These are phyloP conservation scores for Calcarius lapponicus DNA, from an alignment of 2,797 vertebrate species.

Conservation along the genomic window DNA sequence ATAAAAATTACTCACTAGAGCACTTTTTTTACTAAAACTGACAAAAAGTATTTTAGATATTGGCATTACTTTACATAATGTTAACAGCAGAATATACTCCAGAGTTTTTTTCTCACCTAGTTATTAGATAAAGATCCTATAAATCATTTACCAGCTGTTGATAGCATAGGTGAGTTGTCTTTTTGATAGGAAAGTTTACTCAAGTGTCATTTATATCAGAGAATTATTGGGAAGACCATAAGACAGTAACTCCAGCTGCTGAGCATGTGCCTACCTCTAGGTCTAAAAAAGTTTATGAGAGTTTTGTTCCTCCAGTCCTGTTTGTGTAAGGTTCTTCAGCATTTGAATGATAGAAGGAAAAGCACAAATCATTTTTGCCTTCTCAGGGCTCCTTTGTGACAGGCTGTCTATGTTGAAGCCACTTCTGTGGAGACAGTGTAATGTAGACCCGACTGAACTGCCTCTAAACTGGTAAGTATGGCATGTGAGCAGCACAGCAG, in stretches of 20 bases:
- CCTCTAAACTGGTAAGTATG: neutral
- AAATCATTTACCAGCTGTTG: constrained; percentile 6
- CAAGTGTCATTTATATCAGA: neutral
- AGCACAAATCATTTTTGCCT: neutral
- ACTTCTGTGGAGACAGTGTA: neutral
- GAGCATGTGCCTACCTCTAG: neutral
- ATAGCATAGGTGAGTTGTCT: neutral
- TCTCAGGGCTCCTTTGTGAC: neutral
- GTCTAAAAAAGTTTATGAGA: neutral
- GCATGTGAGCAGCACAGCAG: neutral
- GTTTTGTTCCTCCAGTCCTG: neutral
- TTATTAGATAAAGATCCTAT: neutral
- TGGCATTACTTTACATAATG: neutral
- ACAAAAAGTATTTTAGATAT: neutral
- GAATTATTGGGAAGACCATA: neutral
- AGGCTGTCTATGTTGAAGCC: neutral
- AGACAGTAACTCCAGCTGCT: neutral
- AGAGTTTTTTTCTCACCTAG: neutral
- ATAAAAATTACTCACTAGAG: neutral
- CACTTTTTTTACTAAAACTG: neutral
- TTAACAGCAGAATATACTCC: neutral
- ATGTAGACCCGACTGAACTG: neutral
- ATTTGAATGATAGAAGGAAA: neutral
- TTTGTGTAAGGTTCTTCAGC: neutral
- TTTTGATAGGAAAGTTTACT: neutral